Base-by-base conservation (phyloP, 1,140 invertebrate species). In the Drosophila ogumai region DNA sequence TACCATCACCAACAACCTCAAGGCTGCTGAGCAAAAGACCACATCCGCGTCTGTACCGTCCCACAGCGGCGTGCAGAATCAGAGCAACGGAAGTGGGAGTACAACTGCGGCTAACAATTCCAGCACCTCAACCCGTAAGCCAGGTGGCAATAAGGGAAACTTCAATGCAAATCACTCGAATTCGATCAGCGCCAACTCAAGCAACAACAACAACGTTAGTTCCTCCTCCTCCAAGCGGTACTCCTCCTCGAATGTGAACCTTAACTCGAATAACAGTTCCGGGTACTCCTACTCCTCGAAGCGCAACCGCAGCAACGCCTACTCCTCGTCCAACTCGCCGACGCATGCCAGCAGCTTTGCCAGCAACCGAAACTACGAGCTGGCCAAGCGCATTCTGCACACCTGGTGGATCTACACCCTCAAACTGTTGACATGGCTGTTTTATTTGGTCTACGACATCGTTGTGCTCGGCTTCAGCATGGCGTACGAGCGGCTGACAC, bases 371-470 rank as follows among this genome's bases (percentile, higher is more conserved):
- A 93, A 92, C 55, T 91, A 92, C 60, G 91, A 92, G 72, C 55
- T 92, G 64, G 78, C 91, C 9, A 79, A 92, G 54, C 88, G 91
- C 5, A 91, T 92, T 50, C 19, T 91, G 15, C 74, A 80, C 34
- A 82, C 87, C 13, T 96, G 96, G 96, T 95, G 95, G 87, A 95
- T 95, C 79, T 94, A 95, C 19, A 94, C 94, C 25, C 93, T 95
- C 59, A 95, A 95, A 72, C 93, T 96, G 63, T 86, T 96, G 60
- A 93, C 95, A 55, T 97, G 96, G 96, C 94, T 97, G 46, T 93
- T 96, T 47, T 95, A 96, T 93, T 92, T 97, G 56, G 94, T 97
- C 8, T 96, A 95, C 61, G 96, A 97, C 91, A 96, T 97, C 67
- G 94, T 95, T 57, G 95, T 95, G 50, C 95, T 97, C 93, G 96